Base-by-base conservation (phyloP, 2,888 invertebrate species). In the Agrochola litura region DNA sequence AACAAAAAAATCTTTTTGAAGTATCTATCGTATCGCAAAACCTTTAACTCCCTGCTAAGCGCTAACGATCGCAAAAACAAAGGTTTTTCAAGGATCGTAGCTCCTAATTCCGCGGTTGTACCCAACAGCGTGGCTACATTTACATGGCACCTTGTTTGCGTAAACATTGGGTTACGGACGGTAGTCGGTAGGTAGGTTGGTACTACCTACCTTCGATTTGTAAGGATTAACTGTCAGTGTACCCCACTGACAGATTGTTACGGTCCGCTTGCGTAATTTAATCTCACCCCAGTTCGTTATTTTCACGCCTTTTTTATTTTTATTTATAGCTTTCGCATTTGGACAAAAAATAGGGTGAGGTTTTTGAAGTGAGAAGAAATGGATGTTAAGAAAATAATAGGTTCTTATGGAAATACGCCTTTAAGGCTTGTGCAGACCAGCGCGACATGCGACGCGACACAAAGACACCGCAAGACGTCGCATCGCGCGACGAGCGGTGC, bases 181-280 rank as follows among this genome's bases (percentile, higher is more conserved):
- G 41, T n/a, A 49, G 70, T 64, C 54, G 16, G 56, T 25, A 12
- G 12, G 52, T 52, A 19, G 49, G 19, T 19, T 22, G 52, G 19
- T 19, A 52, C 25, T n/a, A 16, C 54, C 52, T 61, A 25, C 70
- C 84, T 83, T 81, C 81, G 81, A 83, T 84, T 83, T 68, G 73
- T 83, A 73, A 43, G 70, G 76, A 77, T 84, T 76, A 70, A 81
- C 76, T 58, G 46, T n/a, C 54, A 41, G n/a, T 66, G 46, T 63
- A 16, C 60, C 22, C 61, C 68, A 71, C 71, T 76, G 84, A 84
- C 76, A 69, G 80, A 76, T 76, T 52, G 61, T 56, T 19, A 25
- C 61, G 68, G 76, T 41, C 61, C 61, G 68, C 60, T 19, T 49
- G 67, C 43, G 83, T 79, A 83, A 82, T 82, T 84, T 84, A 75